A percentile compares a stretch with the other conserved stretches of the same genome.
Conservation (phyloP, 2,113 vertebrate species). For the Hyperoodon ampullatus region DNA sequence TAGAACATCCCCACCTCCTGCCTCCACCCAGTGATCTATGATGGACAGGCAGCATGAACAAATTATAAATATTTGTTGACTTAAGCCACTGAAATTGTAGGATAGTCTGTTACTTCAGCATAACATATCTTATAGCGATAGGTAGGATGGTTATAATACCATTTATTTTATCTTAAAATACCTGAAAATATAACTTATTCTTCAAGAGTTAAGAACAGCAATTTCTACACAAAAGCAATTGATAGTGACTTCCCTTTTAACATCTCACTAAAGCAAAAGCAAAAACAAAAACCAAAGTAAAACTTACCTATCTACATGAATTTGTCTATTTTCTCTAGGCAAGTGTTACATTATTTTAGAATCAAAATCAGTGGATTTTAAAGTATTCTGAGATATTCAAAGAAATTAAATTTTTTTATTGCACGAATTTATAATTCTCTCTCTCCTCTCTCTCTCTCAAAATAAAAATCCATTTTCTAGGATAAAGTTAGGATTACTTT, state of each 20-base stretch:
- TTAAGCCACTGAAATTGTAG: neutral
- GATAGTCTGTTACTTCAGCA: neutral
- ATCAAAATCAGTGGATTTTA: neutral
- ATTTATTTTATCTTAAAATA: neutral
- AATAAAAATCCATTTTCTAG: neutral
- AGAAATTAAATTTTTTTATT: neutral
- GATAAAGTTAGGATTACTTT: neutral
- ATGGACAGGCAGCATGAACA: neutral
- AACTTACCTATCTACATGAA: neutral
- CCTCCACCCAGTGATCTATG: neutral
- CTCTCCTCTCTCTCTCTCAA: neutral
- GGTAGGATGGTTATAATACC: neutral
- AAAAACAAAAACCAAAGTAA: neutral
- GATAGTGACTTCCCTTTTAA: neutral
- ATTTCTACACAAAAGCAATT: conserved; percentile 16
- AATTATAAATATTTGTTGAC: neutral
- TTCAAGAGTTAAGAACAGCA: neutral
- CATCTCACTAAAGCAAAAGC: neutral
- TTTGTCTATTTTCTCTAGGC: neutral
- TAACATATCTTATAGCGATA: neutral
- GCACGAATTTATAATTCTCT: neutral
- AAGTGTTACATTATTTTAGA: neutral
- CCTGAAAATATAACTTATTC: neutral
- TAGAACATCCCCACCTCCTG: neutral
- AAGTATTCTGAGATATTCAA: neutral